A percentile compares a stretch with the other conserved stretches of the same genome.
phyloP scores from a whole-genome alignment of 30 jellyfish, hydroid and myxozoan species.

The Phacellophora camtschatica region DNA sequence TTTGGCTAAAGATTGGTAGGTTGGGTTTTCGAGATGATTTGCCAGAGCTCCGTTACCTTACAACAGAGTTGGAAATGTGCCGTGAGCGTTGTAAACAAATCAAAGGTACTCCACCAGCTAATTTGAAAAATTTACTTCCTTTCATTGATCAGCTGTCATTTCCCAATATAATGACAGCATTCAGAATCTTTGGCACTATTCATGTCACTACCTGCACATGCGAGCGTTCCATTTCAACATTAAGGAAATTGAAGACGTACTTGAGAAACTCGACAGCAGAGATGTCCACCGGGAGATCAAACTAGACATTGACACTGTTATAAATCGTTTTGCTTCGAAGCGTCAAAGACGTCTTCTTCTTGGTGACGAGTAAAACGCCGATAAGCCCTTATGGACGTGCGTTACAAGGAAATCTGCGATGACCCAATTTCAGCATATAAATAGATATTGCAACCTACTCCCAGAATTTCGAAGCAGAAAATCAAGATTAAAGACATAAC shows the following conservation, averaged over 20 bases:
- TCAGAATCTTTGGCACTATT: neutral
- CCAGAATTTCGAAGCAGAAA: no score
- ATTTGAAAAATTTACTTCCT: neutral
- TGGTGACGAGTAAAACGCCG: no score
- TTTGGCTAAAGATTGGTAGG: no score
- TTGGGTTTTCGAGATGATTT: no score
- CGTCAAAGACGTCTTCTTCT: no score
- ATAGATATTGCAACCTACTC: no score
- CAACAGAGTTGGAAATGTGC: slow-evolving; percentile 30
- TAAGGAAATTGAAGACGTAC: slow-evolving; percentile 31
- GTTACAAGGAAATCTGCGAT: no score
- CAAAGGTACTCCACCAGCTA: neutral
- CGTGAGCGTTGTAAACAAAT: neutral
- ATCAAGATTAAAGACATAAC: no score
- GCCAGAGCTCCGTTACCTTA: slow-evolving; percentile 33
- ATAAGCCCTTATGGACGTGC: no score
- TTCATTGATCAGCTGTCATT: slow-evolving; percentile 1
- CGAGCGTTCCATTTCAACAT: slow-evolving; percentile 10
- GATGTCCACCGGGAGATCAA: neutral
- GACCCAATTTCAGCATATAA: no score
- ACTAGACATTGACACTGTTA: neutral
- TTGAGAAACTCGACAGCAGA: neutral
- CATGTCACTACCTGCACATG: neutral
- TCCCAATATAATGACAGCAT: slow-evolving; percentile 13
- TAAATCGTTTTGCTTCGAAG: neutral